Evolutionary conservation across 2,888 invertebrate genomes (phyloP).

Genomic region (Amiota communis): DNA sequence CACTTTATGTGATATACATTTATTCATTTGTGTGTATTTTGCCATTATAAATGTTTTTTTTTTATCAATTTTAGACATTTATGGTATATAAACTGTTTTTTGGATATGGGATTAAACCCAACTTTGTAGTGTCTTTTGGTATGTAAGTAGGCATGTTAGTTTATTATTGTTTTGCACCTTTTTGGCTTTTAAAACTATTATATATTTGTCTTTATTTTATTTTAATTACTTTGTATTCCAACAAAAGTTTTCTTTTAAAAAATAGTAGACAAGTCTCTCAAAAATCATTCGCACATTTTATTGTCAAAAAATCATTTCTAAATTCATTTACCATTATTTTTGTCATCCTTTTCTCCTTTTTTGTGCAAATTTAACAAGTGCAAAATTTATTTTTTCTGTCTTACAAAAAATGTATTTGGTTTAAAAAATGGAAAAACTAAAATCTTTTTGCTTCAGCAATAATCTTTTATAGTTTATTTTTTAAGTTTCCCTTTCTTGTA

Average conservation of each 20-base stretch:
- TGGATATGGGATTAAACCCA: too few species aligned
- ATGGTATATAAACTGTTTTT: too few species aligned
- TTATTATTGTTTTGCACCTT: too few species aligned
- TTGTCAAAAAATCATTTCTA: constrained; percentile 15
- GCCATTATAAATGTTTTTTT: too few species aligned
- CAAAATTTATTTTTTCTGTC: constrained; percentile 21
- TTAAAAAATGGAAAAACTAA: constrained; percentile 1
- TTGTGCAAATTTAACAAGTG: constrained; percentile 41
- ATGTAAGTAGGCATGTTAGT: too few species aligned
- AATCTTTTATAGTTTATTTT: not conserved
- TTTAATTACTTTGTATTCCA: not conserved
- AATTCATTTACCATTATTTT: constrained; percentile 4
- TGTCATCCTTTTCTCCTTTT: not conserved
- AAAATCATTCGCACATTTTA: constrained; percentile 22
- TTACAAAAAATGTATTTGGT: constrained; percentile 13
- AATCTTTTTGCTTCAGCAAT: constrained; percentile 2
- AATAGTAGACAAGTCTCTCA: not conserved
- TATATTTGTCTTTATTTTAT: constrained; percentile 20
- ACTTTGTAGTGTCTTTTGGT: too few species aligned
- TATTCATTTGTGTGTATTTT: too few species aligned
- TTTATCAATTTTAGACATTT: too few species aligned
- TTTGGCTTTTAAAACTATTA: not conserved
- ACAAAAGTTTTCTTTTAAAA: not conserved
- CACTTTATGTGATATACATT: too few species aligned
- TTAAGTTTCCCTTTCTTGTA: constrained; percentile 7